A percentile compares a stretch with the other conserved stretches of the same genome.
These are phyloP conservation scores for Dicentrarchus labrax DNA, from an alignment of 2,113 vertebrate species.

Conservation along the genomic window DNA sequence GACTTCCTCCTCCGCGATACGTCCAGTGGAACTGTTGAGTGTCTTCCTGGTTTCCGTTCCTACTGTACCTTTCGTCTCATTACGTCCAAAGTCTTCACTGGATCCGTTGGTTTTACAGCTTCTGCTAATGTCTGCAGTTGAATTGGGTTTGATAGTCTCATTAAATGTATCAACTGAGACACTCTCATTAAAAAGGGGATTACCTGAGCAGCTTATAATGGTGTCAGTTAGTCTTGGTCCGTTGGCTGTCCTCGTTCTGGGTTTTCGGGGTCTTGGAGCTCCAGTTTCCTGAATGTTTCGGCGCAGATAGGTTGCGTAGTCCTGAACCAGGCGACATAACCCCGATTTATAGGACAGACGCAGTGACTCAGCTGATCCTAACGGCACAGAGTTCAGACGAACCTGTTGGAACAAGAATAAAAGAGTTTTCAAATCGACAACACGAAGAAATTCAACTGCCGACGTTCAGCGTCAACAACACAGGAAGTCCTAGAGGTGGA, in stretches of 20 bases:
- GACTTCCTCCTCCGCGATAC: not conserved
- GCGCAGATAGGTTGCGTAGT: conserved; percentile 74
- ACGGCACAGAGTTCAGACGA: conserved; percentile 75
- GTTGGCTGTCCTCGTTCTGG: not conserved
- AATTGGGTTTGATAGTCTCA: conserved; percentile 20
- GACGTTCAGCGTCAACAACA: too few relatives aligned
- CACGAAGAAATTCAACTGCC: too few relatives aligned
- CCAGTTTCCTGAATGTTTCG: conserved; percentile 71
- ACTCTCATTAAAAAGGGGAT: not conserved
- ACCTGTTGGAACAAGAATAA: conserved; percentile 64
- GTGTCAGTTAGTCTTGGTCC: conserved; percentile 1
- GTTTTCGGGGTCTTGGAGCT: not conserved
- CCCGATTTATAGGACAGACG: conserved; percentile 76
- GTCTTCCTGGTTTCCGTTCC: not conserved
- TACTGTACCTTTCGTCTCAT: not conserved
- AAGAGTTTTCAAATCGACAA: not conserved
- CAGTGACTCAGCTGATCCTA: conserved; percentile 77
- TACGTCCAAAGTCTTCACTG: conserved; percentile 3
- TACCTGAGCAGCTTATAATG: not conserved
- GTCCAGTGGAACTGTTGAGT: not conserved
- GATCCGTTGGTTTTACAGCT: conserved; percentile 7
- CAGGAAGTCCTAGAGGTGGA: not conserved
- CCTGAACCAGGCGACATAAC: conserved; percentile 64
- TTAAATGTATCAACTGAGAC: not conserved
- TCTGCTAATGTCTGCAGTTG: not conserved